Base-by-base conservation (phyloP, 2,888 invertebrate species). In the Agriopis leucophaearia region DNA sequence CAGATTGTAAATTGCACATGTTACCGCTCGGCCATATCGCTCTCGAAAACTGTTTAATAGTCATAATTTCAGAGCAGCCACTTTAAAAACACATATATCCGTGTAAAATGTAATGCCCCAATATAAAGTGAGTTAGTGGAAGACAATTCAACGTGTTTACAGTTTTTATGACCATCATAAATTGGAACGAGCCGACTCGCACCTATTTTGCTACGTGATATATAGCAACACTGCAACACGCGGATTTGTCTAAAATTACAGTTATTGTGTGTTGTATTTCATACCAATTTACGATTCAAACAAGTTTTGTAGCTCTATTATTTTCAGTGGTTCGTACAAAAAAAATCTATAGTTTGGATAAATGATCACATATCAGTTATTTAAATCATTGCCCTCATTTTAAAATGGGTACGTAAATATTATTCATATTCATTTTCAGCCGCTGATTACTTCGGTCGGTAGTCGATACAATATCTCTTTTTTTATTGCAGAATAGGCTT, bases 121-220 rank as follows among this genome's bases (percentile, higher is more conserved):
- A 55, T 27, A 42, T 45, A 57, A 44, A 51, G 40, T 18, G 36
- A 38, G 38, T 36, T 44, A 51, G 45, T 60, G 51, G 50, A 44
- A 68, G 51, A 50, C 60, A 60, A 65, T 55, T 58, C 54, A 27
- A 36, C 35, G 61, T 56, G 62, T 59, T 70, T 67, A 70, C 42
- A 57, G 55, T 57, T 70, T 70, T 70, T 66, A 72, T 66, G 66
- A 44, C 59, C 10, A 36, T 18, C 54, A 61, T 70, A 72, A 70
- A 69, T 72, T 64, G 47, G 50, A 42, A 50, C 45, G 52, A 58
- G 64, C 58, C 70, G 60, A 47, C 64, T 38, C 40, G 56, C 44
- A 57, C 57, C 57, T 57, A 47, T 35, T 45, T 48, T 15, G 35
- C 44, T 56, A n/a, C 45, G 45, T 56, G 50, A 55, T 47, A 42